Evolutionary conservation across 1,140 invertebrate genomes (phyloP).

Genomic region (Heterodera carotae): DNA sequence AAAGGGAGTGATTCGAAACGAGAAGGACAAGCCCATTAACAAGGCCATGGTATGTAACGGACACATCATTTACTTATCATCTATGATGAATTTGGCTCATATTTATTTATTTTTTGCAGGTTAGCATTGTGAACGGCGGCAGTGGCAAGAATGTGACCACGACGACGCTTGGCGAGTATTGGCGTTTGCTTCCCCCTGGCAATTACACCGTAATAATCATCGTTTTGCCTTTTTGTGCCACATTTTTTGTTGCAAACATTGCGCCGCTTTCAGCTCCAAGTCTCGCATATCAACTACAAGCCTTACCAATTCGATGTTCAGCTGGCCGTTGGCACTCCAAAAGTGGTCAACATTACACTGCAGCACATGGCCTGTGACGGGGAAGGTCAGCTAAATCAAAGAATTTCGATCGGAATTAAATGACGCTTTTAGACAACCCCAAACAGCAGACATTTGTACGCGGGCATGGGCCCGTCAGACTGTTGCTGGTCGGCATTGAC

Average conservation of each 20-base stretch:
- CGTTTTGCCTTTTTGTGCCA: neutral
- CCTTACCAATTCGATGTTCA: slow-evolving; percentile 39
- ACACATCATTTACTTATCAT: neutral
- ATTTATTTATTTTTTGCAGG: neutral
- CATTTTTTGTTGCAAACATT: too few relatives aligned
- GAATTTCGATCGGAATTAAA: neutral
- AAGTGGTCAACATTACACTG: slow-evolving; percentile 48
- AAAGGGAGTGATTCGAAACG: slow-evolving; percentile 80
- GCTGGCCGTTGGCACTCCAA: slow-evolving; percentile 23
- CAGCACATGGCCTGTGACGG: slow-evolving; percentile 35
- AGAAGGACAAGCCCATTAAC: slow-evolving; percentile 74
- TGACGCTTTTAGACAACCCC: slow-evolving; percentile 44
- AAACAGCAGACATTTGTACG: slow-evolving; percentile 41
- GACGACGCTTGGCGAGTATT: slow-evolving; percentile 83
- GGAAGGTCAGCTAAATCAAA: slow-evolving; percentile 31
- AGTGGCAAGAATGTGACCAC: slow-evolving; percentile 75
- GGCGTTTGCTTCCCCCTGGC: slow-evolving; percentile 84
- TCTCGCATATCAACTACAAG: slow-evolving; percentile 41
- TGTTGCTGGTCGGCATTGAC: slow-evolving; percentile 43
- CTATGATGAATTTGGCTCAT: too few relatives aligned
- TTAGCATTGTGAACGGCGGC: slow-evolving; percentile 70
- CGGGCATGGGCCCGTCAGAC: slow-evolving; percentile 39
- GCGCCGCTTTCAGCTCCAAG: slow-evolving; percentile 45
- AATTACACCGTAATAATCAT: slow-evolving; percentile 74
- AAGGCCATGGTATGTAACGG: slow-evolving; percentile 73